Evolutionary conservation across 92 coral and sea anemone genomes (phyloP).

Genomic region (Porites cylindrica): DNA sequence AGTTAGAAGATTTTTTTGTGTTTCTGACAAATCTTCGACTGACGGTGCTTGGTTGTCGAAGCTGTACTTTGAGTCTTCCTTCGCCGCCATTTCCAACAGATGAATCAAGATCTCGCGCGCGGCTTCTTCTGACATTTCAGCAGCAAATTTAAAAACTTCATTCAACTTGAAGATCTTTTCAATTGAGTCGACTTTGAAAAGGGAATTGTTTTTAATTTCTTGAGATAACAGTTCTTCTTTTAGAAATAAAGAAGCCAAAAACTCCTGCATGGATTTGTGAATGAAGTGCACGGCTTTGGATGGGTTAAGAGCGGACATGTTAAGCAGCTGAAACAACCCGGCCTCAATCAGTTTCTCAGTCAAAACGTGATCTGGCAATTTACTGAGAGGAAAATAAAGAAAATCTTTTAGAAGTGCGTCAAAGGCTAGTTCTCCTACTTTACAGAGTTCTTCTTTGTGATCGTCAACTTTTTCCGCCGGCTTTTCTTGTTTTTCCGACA

Average conservation of each 20-base stretch:
- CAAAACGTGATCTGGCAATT: neutral
- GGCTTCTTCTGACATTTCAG: slow-evolving; percentile 9
- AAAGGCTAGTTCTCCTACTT: neutral
- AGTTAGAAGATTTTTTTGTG: too few species aligned
- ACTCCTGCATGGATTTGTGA: slow-evolving; percentile 6
- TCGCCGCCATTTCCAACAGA: neutral
- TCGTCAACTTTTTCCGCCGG: neutral
- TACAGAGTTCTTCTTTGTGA: neutral
- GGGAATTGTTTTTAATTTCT: neutral
- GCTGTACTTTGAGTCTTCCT: neutral
- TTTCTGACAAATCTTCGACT: too few species aligned
- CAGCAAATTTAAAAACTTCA: slow-evolving; percentile 3
- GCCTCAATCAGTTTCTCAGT: neutral
- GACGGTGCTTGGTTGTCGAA: too few species aligned
- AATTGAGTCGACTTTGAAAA: neutral
- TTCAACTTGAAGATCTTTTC: neutral
- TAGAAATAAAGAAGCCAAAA: neutral
- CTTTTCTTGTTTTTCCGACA: neutral
- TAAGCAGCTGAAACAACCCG: neutral
- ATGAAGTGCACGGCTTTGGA: neutral
- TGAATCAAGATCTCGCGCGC: neutral
- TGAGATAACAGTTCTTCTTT: neutral
- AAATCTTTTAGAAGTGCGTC: neutral
- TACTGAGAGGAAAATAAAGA: neutral
- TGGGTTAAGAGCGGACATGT: neutral